Percentiles rank a stretch among this genome's conserved stretches.
Evolutionary conservation across 2,113 vertebrate genomes (phyloP).

Genomic region (Alexandromys fortis): DNA sequence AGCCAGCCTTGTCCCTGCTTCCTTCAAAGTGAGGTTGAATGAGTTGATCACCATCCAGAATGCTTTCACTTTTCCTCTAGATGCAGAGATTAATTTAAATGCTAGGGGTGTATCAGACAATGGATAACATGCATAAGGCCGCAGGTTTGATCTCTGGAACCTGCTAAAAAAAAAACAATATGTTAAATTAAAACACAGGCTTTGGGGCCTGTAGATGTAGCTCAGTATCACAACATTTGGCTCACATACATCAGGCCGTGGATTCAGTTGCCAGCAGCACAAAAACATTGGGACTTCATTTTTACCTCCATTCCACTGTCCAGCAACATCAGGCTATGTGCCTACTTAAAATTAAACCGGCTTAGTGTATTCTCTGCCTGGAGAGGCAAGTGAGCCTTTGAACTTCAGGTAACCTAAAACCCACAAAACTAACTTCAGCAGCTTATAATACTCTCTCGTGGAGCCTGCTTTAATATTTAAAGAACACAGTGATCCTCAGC

Average conservation of each 20-base stretch:
- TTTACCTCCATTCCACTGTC: too few species aligned
- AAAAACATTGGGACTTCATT: not conserved
- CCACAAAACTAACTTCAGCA: not conserved
- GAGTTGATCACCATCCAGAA: not conserved
- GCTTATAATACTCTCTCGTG: constrained; percentile 38
- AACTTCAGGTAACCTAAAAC: constrained; percentile 62
- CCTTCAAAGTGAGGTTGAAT: not conserved
- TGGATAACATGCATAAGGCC: not conserved
- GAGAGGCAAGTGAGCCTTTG: constrained; percentile 30
- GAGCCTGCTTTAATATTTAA: constrained; percentile 72
- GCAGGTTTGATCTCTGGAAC: not conserved
- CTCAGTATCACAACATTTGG: not conserved
- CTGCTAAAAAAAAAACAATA: not conserved
- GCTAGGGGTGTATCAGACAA: too few species aligned
- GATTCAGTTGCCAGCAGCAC: not conserved
- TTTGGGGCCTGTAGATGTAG: not conserved
- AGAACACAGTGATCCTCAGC: not conserved
- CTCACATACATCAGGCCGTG: too few species aligned
- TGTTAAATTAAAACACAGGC: not conserved
- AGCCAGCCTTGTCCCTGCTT: not conserved
- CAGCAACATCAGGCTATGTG: not conserved
- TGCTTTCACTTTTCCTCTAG: constrained; percentile 8
- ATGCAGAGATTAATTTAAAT: not conserved
- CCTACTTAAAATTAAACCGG: constrained; percentile 30
- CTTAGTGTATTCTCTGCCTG: not conserved